Evolutionary conservation across 2,888 invertebrate species (phyloP).

Genomic region (Carpatolechia fugitivella): DNA sequence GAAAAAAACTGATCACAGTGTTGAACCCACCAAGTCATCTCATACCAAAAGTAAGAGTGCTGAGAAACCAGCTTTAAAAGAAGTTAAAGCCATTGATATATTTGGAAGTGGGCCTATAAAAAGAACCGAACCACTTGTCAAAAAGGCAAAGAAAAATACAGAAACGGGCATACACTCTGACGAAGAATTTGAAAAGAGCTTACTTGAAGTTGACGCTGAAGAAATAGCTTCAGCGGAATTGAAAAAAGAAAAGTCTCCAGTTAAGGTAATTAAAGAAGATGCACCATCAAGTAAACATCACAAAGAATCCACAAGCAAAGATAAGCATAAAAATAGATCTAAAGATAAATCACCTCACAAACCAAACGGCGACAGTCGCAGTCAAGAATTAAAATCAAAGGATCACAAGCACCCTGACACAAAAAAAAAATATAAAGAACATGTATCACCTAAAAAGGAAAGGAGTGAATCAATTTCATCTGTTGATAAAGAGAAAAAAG

Average conservation of each 20-base stretch:
- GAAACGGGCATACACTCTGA: conserved; percentile 81
- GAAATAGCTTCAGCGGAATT: conserved; percentile 26
- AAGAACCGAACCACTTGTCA: conserved; percentile 71
- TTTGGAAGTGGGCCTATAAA: conserved; percentile 82
- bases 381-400: conserved; percentile 19
- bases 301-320: background rate
- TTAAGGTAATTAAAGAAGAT: background rate
- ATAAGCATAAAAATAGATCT: background rate
- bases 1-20: conserved; percentile 30
- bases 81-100: conserved; percentile 73
- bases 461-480: background rate
- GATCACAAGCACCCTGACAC: conserved; percentile 21
- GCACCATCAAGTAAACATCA: background rate
- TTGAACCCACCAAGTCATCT: conserved; percentile 30
- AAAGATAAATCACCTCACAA: background rate
- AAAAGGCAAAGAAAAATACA: conserved; percentile 63
- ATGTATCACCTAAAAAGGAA: background rate
- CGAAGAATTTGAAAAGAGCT: conserved; percentile 84
- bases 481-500: background rate
- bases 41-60: conserved; percentile 34
- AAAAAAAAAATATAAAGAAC: background rate
- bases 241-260: conserved; percentile 12
- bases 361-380: conserved; percentile 8
- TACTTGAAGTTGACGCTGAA: conserved; percentile 82
- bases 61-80: conserved; percentile 45